These are phyloP conservation scores for Pelecanoides urinatrix DNA, from an alignment of 2,113 vertebrate genomes.

Conservation along the genomic window DNA sequence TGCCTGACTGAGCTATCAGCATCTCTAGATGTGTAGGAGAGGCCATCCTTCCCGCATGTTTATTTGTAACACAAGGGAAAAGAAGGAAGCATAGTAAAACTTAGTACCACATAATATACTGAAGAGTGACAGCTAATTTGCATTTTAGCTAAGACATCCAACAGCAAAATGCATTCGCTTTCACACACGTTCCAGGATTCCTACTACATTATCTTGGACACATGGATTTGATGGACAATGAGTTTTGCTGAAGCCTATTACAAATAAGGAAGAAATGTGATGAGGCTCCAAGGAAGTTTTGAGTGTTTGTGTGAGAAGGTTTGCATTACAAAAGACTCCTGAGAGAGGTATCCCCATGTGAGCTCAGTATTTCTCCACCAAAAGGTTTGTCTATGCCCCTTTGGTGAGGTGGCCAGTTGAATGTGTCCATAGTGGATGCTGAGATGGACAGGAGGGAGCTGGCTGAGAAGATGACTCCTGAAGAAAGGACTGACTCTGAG, in stretches of 20 bases:
- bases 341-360: neutral
- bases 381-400: neutral
- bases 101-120: conserved; percentile 13
- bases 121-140: conserved; percentile 29
- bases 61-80: conserved; percentile 18
- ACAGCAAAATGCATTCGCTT: neutral
- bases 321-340: neutral
- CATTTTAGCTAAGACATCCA: conserved; percentile 37
- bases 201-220: neutral
- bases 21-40: conserved; percentile 45
- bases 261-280: conserved; percentile 28
- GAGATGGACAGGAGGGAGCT: neutral
- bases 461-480: neutral
- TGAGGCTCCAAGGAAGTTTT: neutral
- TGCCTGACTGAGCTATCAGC: conserved; percentile 20
- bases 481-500: neutral
- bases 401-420: neutral
- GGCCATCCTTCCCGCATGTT: neutral
- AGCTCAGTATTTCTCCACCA: neutral
- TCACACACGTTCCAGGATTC: neutral
- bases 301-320: neutral
- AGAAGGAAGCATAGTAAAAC: conserved; percentile 6
- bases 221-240: conserved; percentile 24
- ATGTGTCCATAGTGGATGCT: neutral
- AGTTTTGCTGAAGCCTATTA: conserved; percentile 17